These are phyloP conservation scores for Lottia gigantea DNA, from an alignment of 2,888 invertebrate genomes.

Conservation along the genomic window DNA sequence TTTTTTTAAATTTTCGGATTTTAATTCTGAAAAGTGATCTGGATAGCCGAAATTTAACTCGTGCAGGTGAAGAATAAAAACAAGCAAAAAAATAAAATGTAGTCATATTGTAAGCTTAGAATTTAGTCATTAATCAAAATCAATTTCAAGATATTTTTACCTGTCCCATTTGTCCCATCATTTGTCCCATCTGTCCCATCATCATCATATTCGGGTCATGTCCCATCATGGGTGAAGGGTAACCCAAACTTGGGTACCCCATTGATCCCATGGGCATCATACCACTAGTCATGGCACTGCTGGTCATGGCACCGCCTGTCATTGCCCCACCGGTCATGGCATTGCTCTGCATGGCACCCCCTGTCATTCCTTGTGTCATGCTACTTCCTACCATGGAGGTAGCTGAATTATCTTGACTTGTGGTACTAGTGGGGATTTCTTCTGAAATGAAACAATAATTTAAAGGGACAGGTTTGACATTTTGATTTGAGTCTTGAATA, in stretches of 20 bases:
- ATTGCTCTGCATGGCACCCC: conserved; percentile 24
- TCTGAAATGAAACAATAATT: background rate
- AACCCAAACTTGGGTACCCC: conserved; percentile 24
- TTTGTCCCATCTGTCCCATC: conserved; percentile 66
- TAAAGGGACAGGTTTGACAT: too few species aligned
- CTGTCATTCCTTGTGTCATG: conserved; percentile 46
- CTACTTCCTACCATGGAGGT: conserved; percentile 35
- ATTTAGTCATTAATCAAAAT: too few species aligned
- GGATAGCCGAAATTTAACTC: too few species aligned
- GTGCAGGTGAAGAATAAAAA: too few species aligned
- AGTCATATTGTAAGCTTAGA: too few species aligned
- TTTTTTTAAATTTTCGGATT: too few species aligned
- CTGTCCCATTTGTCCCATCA: conserved; percentile 35
- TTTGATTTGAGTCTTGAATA: too few species aligned
- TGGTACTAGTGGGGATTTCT: background rate
- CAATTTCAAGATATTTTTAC: too few species aligned
- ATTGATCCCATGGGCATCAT: conserved; percentile 46
- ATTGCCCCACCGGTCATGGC: too few species aligned
- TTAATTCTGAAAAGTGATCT: too few species aligned
- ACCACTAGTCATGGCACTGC: conserved; percentile 49
- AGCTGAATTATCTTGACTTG: background rate
- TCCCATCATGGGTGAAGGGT: conserved; percentile 30
- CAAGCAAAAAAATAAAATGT: too few species aligned
- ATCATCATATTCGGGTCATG: conserved; percentile 50
- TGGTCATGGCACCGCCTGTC: conserved; percentile 26